phyloP scores from a whole-genome alignment of 2,797 vertebrate species.

The Fratercula arctica region DNA sequence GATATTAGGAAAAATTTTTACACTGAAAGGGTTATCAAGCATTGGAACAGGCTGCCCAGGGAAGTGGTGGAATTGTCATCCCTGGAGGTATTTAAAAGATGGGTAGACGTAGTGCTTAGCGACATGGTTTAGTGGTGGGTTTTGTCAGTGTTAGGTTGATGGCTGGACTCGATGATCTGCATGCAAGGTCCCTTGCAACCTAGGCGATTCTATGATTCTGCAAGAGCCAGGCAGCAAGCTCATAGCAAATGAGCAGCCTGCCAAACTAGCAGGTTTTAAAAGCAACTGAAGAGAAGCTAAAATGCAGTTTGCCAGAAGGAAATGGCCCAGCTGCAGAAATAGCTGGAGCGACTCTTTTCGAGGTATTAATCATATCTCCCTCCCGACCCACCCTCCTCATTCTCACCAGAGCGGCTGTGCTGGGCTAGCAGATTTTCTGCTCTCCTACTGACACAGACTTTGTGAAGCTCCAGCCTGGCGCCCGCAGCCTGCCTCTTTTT shows the following conservation, averaged over 20 bases:
- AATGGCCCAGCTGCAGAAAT: background rate
- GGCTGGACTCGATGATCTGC: background rate
- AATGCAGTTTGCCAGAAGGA: background rate
- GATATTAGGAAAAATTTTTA: background rate
- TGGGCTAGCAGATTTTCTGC: constrained; percentile 34
- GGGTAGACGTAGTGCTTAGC: background rate
- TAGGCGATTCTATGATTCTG: background rate
- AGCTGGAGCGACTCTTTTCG: background rate
- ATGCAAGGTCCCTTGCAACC: background rate
- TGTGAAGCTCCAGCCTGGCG: background rate
- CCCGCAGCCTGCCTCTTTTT: background rate
- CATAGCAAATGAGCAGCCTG: background rate
- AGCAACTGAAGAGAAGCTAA: background rate
- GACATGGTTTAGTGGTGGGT: background rate
- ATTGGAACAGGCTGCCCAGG: background rate
- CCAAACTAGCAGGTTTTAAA: background rate
- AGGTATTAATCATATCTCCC: constrained; percentile 12
- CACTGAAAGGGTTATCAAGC: background rate
- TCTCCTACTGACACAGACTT: background rate
- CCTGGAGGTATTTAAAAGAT: background rate
- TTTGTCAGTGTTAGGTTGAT: background rate
- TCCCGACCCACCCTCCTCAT: background rate
- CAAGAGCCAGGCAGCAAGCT: background rate
- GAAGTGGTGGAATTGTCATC: background rate
- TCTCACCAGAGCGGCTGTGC: background rate